Conservation (phyloP, 2,888 invertebrate species). For the Cerastis leucographa region DNA sequence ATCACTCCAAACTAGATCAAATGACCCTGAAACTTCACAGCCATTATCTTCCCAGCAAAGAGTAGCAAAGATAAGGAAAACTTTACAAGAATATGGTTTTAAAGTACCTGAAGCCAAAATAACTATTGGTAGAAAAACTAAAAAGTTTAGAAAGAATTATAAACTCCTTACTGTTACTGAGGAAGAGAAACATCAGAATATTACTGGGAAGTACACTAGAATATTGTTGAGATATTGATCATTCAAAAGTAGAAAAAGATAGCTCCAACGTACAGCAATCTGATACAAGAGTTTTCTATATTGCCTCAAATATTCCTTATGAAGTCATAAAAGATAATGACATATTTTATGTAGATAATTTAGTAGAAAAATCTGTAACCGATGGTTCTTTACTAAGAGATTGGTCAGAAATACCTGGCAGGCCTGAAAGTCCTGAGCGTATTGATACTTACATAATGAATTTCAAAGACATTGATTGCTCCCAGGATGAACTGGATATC, state of each 20-base stretch:
- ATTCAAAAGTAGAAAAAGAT: slow-evolving; percentile 39
- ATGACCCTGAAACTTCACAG: slow-evolving; percentile 53
- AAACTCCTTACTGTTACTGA: slow-evolving; percentile 78
- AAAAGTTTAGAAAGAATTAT: slow-evolving; percentile 74
- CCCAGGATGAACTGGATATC: slow-evolving; percentile 81
- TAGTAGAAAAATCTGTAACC: slow-evolving; percentile 83
- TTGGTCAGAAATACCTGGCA: slow-evolving; percentile 92
- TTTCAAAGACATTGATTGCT: slow-evolving; percentile 79
- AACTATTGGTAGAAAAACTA: slow-evolving; percentile 68
- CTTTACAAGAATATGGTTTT: slow-evolving; percentile 92
- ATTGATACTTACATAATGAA: slow-evolving; percentile 68
- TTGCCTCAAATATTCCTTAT: slow-evolving; percentile 78
- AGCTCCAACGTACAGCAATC: slow-evolving; percentile 35
- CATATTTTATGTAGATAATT: slow-evolving; percentile 85
- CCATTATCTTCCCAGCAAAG: slow-evolving; percentile 76
- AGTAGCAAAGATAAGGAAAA: slow-evolving; percentile 84
- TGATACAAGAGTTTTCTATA: slow-evolving; percentile 70
- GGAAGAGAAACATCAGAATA: slow-evolving; percentile 79
- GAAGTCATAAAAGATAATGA: slow-evolving; percentile 74
- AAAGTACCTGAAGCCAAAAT: slow-evolving; percentile 82
- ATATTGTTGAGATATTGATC: slow-evolving; percentile 74
- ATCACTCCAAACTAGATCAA: slow-evolving; percentile 81
- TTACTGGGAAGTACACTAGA: slow-evolving; percentile 81
- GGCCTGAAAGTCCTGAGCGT: slow-evolving; percentile 89
- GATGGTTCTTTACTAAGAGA: slow-evolving; percentile 90